phyloP scores from a whole-genome alignment of 2,113 vertebrate species.

The Percopsis transmontana region DNA sequence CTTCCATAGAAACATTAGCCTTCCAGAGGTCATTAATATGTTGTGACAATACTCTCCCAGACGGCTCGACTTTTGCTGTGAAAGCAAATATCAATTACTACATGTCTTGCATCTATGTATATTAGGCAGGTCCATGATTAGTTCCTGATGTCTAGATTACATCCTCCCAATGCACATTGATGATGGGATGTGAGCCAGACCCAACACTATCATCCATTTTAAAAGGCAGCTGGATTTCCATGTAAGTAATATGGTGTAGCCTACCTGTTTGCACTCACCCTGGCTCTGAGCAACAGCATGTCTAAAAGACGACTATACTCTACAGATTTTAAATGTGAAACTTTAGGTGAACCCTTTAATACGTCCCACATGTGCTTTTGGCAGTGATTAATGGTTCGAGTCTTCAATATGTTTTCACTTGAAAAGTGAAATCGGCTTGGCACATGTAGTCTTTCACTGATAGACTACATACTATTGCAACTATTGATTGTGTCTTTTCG shows the following conservation, averaged over 20 bases:
- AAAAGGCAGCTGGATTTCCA: constrained; percentile 5
- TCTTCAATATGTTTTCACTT: neutral
- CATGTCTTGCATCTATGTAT: neutral
- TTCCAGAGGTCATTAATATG: too few species aligned
- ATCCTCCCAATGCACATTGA: neutral
- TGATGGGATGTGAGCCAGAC: neutral
- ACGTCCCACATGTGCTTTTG: neutral
- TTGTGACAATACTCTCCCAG: too few species aligned
- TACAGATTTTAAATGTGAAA: too few species aligned
- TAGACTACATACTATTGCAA: neutral
- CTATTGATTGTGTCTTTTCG: neutral
- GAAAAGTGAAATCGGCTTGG: neutral
- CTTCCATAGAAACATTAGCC: too few species aligned
- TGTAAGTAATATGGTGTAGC: neutral
- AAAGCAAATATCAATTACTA: neutral
- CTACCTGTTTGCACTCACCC: neutral
- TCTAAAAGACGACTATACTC: neutral
- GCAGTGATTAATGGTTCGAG: neutral
- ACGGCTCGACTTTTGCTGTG: neutral
- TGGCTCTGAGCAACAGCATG: neutral
- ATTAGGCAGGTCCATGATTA: neutral
- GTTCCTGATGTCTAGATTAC: constrained; percentile 11
- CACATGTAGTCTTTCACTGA: neutral
- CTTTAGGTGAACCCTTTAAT: too few species aligned
- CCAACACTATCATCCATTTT: neutral